A percentile compares a stretch with the other conserved stretches of the same genome.
Evolutionary conservation across 2,113 vertebrate genomes (phyloP).

Genomic region (Sphyrna mokarran): DNA sequence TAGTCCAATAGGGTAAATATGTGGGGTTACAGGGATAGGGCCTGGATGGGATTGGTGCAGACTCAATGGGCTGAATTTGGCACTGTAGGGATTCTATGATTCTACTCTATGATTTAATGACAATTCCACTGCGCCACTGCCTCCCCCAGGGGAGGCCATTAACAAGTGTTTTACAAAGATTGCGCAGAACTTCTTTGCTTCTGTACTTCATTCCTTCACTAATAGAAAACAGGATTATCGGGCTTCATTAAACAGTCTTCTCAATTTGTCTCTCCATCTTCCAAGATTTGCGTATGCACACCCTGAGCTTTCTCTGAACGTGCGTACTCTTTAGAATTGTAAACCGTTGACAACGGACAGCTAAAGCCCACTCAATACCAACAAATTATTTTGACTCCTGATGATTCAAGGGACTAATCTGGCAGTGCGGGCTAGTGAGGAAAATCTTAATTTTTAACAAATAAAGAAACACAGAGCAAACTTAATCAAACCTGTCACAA

Average conservation of each 20-base stretch:
- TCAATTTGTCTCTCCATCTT: neutral
- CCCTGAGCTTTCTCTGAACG: too few relatives aligned
- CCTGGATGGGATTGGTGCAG: too few relatives aligned
- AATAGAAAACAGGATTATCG: too few relatives aligned
- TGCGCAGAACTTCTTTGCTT: neutral
- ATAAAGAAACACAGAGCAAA: neutral
- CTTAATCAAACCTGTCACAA: neutral
- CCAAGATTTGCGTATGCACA: neutral
- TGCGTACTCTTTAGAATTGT: too few relatives aligned
- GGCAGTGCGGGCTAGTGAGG: neutral
- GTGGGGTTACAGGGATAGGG: too few relatives aligned
- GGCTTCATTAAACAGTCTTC: neutral
- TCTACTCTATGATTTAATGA: too few relatives aligned
- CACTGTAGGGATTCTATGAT: too few relatives aligned
- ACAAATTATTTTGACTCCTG: too few relatives aligned
- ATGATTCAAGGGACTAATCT: neutral
- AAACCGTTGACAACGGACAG: neutral
- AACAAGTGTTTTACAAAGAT: neutral
- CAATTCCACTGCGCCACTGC: too few relatives aligned
- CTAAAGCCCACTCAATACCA: too few relatives aligned
- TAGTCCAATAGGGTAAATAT: too few relatives aligned
- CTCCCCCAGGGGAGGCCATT: neutral
- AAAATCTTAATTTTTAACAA: neutral
- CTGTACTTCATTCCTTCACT: neutral
- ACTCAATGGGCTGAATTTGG: too few relatives aligned